Conservation (phyloP, 2,797 vertebrate species). For the Eurystomus glaucurus region DNA sequence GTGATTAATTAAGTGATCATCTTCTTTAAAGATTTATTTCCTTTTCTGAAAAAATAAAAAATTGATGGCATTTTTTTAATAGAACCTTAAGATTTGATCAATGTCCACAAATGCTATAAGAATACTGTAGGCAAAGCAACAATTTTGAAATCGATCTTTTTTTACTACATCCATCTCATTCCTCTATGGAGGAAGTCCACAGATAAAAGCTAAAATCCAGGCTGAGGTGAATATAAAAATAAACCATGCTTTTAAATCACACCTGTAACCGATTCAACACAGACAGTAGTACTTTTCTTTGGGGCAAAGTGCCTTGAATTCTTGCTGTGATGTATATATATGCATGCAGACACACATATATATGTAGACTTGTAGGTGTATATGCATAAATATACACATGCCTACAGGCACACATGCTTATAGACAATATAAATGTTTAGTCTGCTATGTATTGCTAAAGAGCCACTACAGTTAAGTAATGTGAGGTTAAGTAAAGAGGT, state of each 20-base stretch:
- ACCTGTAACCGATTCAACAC: background rate
- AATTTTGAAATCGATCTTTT: constrained; percentile 59
- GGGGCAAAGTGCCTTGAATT: background rate
- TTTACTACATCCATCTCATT: constrained; percentile 16
- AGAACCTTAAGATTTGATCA: constrained; percentile 75
- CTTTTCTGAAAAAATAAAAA: constrained; percentile 73
- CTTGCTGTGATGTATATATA: background rate
- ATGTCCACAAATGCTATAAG: constrained; percentile 51
- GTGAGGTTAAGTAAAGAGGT: too few relatives aligned
- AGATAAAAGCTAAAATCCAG: constrained; percentile 23
- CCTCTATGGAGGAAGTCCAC: background rate
- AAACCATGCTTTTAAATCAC: background rate
- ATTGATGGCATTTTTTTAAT: constrained; percentile 64
- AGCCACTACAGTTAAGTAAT: background rate
- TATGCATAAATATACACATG: background rate
- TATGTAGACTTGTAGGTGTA: background rate
- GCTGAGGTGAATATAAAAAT: constrained; percentile 13
- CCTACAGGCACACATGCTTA: background rate
- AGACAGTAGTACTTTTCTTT: background rate
- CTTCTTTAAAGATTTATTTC: constrained; percentile 79
- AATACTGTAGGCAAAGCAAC: constrained; percentile 61
- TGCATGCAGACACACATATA: background rate
- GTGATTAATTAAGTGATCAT: constrained; percentile 79
- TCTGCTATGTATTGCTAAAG: background rate
- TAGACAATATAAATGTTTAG: background rate